These are phyloP conservation scores for Cacoxenus indagator DNA, from an alignment of 2,888 invertebrate genomes.

Conservation along the genomic window DNA sequence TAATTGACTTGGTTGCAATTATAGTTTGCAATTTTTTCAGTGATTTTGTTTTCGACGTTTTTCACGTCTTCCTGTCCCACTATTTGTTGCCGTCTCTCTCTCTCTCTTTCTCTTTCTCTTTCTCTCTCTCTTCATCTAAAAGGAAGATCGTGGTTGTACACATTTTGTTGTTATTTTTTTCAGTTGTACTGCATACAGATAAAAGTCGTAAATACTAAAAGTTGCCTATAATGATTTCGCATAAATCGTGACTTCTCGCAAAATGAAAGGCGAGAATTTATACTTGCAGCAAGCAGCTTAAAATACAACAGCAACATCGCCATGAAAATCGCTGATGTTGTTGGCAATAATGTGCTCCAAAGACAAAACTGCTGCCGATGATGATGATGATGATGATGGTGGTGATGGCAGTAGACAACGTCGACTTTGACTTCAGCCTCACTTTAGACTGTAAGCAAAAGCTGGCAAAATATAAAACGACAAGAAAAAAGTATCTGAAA, in stretches of 20 bases:
- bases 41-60: not conserved
- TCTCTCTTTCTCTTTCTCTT: conserved; percentile 4
- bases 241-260: conserved; percentile 64
- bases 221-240: conserved; percentile 63
- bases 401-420: not conserved
- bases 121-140: conserved; percentile 46
- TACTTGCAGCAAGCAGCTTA: conserved; percentile 35
- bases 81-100: not conserved
- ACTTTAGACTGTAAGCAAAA: not conserved
- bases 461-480: not conserved
- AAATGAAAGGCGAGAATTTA: conserved; percentile 64
- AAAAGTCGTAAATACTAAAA: conserved; percentile 35
- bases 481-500: too few relatives aligned
- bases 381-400: conserved; percentile 4
- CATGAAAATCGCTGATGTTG: not conserved
- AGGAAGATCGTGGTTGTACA: not conserved
- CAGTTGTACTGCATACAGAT: conserved; percentile 17
- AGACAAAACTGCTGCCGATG: not conserved
- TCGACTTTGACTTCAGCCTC: not conserved
- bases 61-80: not conserved
- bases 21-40: conserved; percentile 39
- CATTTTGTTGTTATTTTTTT: conserved; percentile 14
- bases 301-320: conserved; percentile 14
- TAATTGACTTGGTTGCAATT: conserved; percentile 63
- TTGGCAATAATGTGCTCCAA: not conserved